Conservation (phyloP, 2,888 invertebrate genomes). For the Nomada lathburiana region DNA sequence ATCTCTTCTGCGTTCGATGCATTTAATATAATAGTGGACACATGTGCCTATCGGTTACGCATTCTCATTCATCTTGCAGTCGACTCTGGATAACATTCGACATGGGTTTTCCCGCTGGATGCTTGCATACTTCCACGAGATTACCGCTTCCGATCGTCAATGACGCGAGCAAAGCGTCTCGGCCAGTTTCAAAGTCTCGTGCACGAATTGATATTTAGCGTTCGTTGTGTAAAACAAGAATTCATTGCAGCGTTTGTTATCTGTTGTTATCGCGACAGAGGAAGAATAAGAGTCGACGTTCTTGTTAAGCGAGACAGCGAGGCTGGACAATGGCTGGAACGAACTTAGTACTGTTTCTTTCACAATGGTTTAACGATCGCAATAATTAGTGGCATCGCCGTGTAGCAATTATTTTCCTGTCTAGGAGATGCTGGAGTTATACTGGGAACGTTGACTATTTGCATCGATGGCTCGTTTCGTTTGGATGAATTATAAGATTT, state of each 20-base stretch:
- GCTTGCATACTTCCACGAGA: neutral
- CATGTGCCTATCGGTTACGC: neutral
- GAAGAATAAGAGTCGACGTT: neutral
- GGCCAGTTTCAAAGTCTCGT: neutral
- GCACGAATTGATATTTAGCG: neutral
- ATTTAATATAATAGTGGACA: neutral
- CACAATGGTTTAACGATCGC: neutral
- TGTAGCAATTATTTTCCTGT: neutral
- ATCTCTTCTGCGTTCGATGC: neutral
- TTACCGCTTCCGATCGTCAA: constrained; percentile 2
- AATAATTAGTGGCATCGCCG: neutral
- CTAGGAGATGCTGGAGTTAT: neutral
- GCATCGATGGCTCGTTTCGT: too few relatives aligned
- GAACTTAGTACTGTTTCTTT: constrained; percentile 7
- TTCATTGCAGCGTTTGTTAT: neutral
- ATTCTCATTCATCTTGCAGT: neutral
- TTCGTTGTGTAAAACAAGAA: neutral
- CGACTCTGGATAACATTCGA: neutral
- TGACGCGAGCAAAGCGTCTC: constrained; percentile 1
- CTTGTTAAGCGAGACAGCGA: neutral
- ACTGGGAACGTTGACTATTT: neutral
- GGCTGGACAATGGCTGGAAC: neutral
- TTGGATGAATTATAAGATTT: neutral
- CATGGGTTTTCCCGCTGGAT: constrained; percentile 45
- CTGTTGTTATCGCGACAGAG: neutral